Conservation (phyloP, 2,113 vertebrate genomes). For the Acanthochromis polyacanthus region DNA sequence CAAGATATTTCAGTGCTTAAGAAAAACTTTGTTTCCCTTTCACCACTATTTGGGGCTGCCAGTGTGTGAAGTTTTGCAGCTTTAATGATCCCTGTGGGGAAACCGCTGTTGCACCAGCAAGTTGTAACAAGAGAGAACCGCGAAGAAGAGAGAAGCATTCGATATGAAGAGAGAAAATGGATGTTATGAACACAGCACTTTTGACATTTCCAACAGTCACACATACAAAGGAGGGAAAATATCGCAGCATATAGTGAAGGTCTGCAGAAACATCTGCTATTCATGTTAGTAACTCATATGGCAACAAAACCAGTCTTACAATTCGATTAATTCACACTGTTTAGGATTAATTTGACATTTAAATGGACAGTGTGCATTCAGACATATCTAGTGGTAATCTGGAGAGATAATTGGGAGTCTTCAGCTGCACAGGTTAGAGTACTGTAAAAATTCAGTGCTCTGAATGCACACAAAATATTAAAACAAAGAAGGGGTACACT, state of each 20-base stretch:
- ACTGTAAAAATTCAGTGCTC: not conserved
- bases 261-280: not conserved
- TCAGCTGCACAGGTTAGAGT: not conserved
- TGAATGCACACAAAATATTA: not conserved
- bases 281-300: not conserved
- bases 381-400: not conserved
- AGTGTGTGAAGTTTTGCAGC: slow-evolving; percentile 54
- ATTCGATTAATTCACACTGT: slow-evolving; percentile 11
- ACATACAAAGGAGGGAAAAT: slow-evolving; percentile 31
- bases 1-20: slow-evolving; percentile 27
- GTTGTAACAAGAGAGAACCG: slow-evolving; percentile 49
- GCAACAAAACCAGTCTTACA: not conserved
- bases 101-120: slow-evolving; percentile 55
- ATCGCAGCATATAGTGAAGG: not conserved
- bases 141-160: slow-evolving; percentile 38
- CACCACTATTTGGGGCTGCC: slow-evolving; percentile 46
- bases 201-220: slow-evolving; percentile 50
- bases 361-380: slow-evolving; percentile 29
- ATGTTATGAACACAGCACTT: slow-evolving; percentile 60
- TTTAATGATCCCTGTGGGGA: slow-evolving; percentile 70
- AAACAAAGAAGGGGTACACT: slow-evolving; percentile 3
- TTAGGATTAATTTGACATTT: slow-evolving; percentile 24
- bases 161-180: slow-evolving; percentile 57
- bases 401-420: slow-evolving; percentile 32
- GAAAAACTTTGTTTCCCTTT: slow-evolving; percentile 43